These are phyloP conservation scores for Triplophysa tibetana DNA, from an alignment of 2,113 vertebrate species.

Conservation along the genomic window DNA sequence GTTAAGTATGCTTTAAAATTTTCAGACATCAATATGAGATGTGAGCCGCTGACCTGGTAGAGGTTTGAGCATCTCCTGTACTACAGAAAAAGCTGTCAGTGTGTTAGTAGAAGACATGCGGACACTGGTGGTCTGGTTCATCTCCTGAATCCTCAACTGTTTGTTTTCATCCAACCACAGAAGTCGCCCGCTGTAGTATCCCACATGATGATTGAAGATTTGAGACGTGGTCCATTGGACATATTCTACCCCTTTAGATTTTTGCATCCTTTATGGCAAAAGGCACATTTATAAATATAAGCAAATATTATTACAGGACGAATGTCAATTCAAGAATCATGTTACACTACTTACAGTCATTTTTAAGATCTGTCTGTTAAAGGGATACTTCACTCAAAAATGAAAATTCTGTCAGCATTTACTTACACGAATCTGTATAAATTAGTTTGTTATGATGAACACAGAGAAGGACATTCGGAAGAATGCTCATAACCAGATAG, in stretches of 20 bases:
- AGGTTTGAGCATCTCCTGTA: conserved; percentile 72
- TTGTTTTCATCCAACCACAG: conserved; percentile 74
- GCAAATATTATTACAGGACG: background rate
- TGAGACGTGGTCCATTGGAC: conserved; percentile 71
- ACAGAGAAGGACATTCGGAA: too few relatives aligned
- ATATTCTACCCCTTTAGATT: background rate
- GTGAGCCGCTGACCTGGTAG: conserved; percentile 67
- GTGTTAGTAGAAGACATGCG: conserved; percentile 66
- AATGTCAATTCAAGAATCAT: background rate
- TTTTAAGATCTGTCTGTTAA: too few relatives aligned
- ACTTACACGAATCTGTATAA: too few relatives aligned
- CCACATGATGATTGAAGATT: conserved; percentile 64
- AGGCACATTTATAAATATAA: background rate
- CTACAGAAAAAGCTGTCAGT: conserved; percentile 71
- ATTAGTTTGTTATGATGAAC: too few relatives aligned
- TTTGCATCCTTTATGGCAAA: conserved; percentile 2
- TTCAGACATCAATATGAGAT: too few relatives aligned
- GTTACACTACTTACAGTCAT: too few relatives aligned
- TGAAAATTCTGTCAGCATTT: too few relatives aligned
- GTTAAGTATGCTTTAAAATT: too few relatives aligned
- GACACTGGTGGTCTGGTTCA: conserved; percentile 67
- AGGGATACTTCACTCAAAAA: too few relatives aligned
- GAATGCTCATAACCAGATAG: too few relatives aligned
- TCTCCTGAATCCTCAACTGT: conserved; percentile 73
- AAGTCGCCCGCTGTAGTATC: conserved; percentile 72